A percentile compares a stretch with the other conserved stretches of the same genome.
Evolutionary conservation across 1,140 invertebrate species (phyloP).

Genomic region (Bursaphelenchus mucronatus): DNA sequence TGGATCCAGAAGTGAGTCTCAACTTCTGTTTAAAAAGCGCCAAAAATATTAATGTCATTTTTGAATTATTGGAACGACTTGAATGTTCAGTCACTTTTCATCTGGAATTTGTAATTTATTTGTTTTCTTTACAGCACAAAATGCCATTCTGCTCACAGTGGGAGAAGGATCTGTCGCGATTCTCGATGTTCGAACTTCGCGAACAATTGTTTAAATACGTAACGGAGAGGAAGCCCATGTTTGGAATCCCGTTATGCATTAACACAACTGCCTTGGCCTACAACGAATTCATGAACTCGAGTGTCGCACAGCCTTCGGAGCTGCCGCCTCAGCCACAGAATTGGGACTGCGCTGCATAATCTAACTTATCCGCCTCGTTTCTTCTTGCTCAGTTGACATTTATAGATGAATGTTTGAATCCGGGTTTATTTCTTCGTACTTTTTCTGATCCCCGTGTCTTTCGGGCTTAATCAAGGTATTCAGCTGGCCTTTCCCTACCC

Average conservation of each 20-base stretch:
- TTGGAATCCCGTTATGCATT: conserved; percentile 91
- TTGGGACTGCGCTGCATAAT: conserved; percentile 73
- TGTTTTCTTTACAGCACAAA: conserved; percentile 54
- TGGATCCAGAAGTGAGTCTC: conserved; percentile 77
- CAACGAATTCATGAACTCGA: conserved; percentile 93
- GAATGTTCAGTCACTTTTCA: neutral
- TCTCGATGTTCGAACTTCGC: conserved; percentile 66
- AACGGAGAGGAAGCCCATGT: conserved; percentile 80
- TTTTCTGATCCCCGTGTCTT: no score
- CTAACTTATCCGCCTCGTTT: conserved; percentile 2
- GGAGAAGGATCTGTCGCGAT: conserved; percentile 58
- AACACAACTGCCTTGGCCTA: conserved; percentile 98
- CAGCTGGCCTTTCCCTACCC: no score
- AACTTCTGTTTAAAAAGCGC: conserved; percentile 7
- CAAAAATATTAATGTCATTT: no score
- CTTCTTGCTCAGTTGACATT: no score
- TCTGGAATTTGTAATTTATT: conserved; percentile 26
- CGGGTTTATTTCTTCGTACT: no score
- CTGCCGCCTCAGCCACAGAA: conserved; percentile 91
- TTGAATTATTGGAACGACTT: conserved; percentile 1
- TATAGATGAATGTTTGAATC: no score
- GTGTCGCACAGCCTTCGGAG: conserved; percentile 91
- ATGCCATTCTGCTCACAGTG: conserved; percentile 54
- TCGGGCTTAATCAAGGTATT: no score
- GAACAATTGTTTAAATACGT: conserved; percentile 98